These are phyloP conservation scores for Euzophera pinguis DNA, from an alignment of 2,888 invertebrate genomes.

Conservation along the genomic window DNA sequence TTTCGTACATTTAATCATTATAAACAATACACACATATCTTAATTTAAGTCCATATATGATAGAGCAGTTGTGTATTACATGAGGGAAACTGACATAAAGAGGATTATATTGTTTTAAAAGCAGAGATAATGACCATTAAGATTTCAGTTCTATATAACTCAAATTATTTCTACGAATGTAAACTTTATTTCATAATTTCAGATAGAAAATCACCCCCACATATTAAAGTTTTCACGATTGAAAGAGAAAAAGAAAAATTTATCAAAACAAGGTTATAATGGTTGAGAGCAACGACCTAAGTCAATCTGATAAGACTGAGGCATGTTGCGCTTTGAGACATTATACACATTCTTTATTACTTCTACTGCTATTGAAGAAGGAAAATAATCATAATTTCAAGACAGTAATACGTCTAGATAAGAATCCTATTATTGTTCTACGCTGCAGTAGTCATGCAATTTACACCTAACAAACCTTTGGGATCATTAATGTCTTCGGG, in stretches of 20 bases:
- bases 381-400: not conserved
- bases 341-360: conserved; percentile 12
- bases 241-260: no score
- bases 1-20: not conserved
- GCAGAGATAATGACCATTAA: no score
- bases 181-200: no score
- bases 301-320: conserved; percentile 15
- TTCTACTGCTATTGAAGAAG: not conserved
- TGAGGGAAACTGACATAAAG: no score
- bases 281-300: conserved; percentile 17
- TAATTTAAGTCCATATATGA: not conserved
- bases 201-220: no score
- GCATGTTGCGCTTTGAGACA: conserved; percentile 9
- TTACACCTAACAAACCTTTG: not conserved
- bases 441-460: not conserved
- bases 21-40: not conserved
- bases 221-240: no score
- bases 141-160: no score
- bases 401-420: not conserved
- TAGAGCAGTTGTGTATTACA: no score
- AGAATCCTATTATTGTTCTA: not conserved
- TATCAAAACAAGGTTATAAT: conserved; percentile 7
- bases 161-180: no score
- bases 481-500: not conserved
- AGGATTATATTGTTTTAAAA: no score